phyloP scores from a whole-genome alignment of 1,140 invertebrate genomes.

The Megathymus violae region DNA sequence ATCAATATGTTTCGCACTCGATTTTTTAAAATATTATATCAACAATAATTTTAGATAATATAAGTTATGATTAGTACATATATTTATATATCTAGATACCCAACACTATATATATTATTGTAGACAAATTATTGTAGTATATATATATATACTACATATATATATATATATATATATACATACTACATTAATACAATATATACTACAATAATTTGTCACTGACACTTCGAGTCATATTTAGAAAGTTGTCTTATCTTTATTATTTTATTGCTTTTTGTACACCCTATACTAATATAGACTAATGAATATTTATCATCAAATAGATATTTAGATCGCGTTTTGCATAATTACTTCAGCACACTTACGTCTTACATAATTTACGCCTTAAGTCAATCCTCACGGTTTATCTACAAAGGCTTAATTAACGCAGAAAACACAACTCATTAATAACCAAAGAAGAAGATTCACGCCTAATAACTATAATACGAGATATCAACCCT shows the following conservation, averaged over 20 bases:
- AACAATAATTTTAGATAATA: no score
- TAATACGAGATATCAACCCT: no score
- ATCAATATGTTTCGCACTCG: no score
- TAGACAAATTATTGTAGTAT: no score
- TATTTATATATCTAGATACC: neutral
- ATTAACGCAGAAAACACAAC: no score
- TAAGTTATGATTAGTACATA: neutral
- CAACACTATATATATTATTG: neutral
- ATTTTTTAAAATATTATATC: no score
- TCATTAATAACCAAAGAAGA: neutral
- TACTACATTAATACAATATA: no score
- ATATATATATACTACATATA: no score
- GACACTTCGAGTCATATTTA: slow-evolving; percentile 2
- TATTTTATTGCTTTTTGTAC: neutral
- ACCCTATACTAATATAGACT: neutral
- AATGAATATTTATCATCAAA: slow-evolving; percentile 1
- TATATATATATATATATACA: no score
- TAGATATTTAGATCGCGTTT: neutral
- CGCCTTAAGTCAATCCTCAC: neutral
- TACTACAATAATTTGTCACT: slow-evolving; percentile 1
- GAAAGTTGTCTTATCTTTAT: slow-evolving; percentile 1
- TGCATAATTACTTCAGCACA: neutral
- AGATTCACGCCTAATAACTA: neutral
- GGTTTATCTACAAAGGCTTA: neutral
- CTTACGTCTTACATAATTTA: neutral